Evolutionary conservation across 1,140 invertebrate genomes (phyloP), one percentile per base, ranked within the genome.

Genomic region (Cylas formicarius): DNA sequence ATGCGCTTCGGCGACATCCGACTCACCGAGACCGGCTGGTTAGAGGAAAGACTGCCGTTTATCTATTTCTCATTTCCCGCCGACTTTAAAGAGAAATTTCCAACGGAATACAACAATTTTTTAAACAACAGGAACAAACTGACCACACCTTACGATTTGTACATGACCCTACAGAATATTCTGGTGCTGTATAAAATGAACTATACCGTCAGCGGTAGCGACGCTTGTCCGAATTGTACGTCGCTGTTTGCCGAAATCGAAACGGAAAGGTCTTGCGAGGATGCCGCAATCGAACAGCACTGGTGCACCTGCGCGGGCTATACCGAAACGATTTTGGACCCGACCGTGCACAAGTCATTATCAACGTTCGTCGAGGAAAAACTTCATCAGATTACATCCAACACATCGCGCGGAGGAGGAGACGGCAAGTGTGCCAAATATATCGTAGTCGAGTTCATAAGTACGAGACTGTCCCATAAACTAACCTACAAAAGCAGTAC

Each of bases 41-140:
- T 89, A 32, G 90, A 93, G 61, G 87, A 91, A 61, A 64, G 86
- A 28, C 60, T 93, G 13, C 90, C 90, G 1, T 84, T 86, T 61
- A 68, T 88, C 13, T 85, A 78, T 49, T 52, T 90, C 3, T 76
- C 75, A 56, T 57, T 90, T 1, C 88, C 90, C 0, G 53, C 72
- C 22, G 75, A 73, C 67, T 86, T 86, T 54, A 64, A 67, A 33
- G 52, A 72, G n/a, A 63, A 68, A 36, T 73, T 80, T 55, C 72
- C 73, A 0, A 51, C 70, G n/a, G 65, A 77, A 16, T 72, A 70
- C 35, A 53, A 63, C 6, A 84, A 82, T 57, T 59, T 91, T 6
- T 49, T 64, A 22, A 55, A 62, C 0, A 93, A 93, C 52, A 69
- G 68, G 26, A 67, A 77, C 24, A 67, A 77, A 10, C 58, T 90